These are phyloP conservation scores for Stenurella melanura DNA, from an alignment of 2,888 invertebrate genomes.

Conservation along the genomic window DNA sequence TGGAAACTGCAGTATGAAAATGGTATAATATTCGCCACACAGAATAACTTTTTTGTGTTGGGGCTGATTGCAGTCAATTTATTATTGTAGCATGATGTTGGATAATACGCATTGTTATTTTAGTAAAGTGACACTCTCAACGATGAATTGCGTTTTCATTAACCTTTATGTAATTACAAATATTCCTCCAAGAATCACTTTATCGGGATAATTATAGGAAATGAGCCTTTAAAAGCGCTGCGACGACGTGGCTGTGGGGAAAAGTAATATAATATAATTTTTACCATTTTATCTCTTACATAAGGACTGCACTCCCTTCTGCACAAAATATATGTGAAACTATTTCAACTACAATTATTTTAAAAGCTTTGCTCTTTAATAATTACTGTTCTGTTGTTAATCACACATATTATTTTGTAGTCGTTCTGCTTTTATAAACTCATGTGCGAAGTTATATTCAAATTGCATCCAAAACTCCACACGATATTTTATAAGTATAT, in stretches of 20 bases:
- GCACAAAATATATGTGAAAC: background rate
- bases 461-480: background rate
- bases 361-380: conserved; percentile 27
- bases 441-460: conserved; percentile 5
- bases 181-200: background rate
- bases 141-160: no score
- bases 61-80: no score
- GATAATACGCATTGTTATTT: no score
- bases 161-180: background rate
- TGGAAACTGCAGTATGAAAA: no score
- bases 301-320: background rate
- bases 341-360: conserved; percentile 28
- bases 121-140: no score
- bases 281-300: background rate
- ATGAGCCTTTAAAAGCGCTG: background rate
- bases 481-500: conserved; percentile 11
- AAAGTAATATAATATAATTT: background rate
- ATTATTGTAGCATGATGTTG: no score
- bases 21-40: no score
- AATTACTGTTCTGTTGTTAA: conserved; percentile 19
- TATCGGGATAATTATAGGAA: background rate
- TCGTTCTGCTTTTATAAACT: conserved; percentile 14
- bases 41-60: no score
- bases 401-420: conserved; percentile 19
- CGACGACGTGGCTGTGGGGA: background rate